phyloP scores from a whole-genome alignment of 2,113 vertebrate genomes.

The Anarrhichthys ocellatus region DNA sequence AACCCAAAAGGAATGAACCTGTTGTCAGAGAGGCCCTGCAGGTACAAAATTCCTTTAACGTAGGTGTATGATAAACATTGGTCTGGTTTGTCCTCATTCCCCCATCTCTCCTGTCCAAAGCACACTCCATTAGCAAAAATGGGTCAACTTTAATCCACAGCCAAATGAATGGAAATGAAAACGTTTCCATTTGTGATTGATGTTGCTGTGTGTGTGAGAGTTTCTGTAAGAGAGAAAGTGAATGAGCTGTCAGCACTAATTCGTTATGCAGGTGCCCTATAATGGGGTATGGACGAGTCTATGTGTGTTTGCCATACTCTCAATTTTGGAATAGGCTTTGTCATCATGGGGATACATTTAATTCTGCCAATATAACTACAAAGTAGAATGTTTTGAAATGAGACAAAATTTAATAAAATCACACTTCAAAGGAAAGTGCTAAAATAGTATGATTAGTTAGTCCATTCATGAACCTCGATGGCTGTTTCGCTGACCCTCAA shows the following conservation, averaged over 20 bases:
- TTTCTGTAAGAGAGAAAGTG: slow-evolving; percentile 37
- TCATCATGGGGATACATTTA: slow-evolving; percentile 51
- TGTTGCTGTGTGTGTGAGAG: slow-evolving; percentile 44
- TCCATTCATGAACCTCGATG: slow-evolving; percentile 50
- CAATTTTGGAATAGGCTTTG: slow-evolving; percentile 33
- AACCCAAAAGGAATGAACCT: not conserved
- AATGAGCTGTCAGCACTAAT: slow-evolving; percentile 71
- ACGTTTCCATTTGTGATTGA: slow-evolving; percentile 78
- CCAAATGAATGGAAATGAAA: slow-evolving; percentile 82
- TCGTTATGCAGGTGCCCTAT: slow-evolving; percentile 67
- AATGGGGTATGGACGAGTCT: slow-evolving; percentile 43
- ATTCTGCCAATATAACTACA: slow-evolving; percentile 47
- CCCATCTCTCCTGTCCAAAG: slow-evolving; percentile 69
- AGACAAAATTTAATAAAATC: slow-evolving; percentile 11
- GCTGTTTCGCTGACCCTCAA: not conserved
- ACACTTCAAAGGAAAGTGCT: slow-evolving; percentile 49
- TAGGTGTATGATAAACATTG: slow-evolving; percentile 57
- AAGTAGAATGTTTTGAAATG: slow-evolving; percentile 60
- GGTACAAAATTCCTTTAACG: slow-evolving; percentile 39
- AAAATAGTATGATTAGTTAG: not conserved
- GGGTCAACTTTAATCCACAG: slow-evolving; percentile 83
- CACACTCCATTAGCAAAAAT: slow-evolving; percentile 78
- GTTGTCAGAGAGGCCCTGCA: slow-evolving; percentile 29
- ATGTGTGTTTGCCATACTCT: slow-evolving; percentile 12
- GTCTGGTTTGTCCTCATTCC: slow-evolving; percentile 63